Base-by-base conservation (phyloP, 2,113 vertebrate genomes). In the Glaucidium brasilianum region DNA sequence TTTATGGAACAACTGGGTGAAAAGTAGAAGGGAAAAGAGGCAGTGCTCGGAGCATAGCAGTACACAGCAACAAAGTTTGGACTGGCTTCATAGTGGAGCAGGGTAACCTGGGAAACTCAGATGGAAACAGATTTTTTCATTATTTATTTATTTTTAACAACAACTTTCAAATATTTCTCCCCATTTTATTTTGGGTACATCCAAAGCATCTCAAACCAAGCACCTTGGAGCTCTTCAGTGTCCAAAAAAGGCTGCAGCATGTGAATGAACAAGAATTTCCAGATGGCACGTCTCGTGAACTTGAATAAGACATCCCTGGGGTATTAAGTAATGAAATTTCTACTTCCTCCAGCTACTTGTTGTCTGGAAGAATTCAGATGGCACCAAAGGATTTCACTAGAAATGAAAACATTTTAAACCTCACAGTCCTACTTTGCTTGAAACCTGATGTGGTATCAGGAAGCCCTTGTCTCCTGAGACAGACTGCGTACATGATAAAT, bases 261-360 rank as follows among this genome's bases (percentile, higher is more conserved):
- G 77, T 91, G 71, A 89, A 95, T 63, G 62, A 91, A 90, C 66
- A 97, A 95, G 49, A 92, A 92, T 95, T 91, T 97, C 89, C 92
- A 97, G 84, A 94, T 91, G 82, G 85, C 76, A 92, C 1, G 23
- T 94, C 60, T 79, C 1, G 0, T 91, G 91, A 96, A 90, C 91
- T 92, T 32, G 3, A 91, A 55, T 77, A 96, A 96, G 89, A 77
- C n/a, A 85, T 77, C 96, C 72, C 94, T 93, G 50, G 76, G 32
- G 93, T 74, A 96, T 91, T 92, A 89, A 95, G 75, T 79, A 94
- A 95, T 92, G 90, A 93, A 95, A 83, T 86, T 75, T 85, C 90
- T 85, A 73, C 91, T 97, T 97, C 95, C 95, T 96, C 50, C 59
- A 94, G 66, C 90, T 93, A 88, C 91, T 88, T 85, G 34, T 69